Conservation (phyloP, 1,140 invertebrate genomes). For the Drosophila auraria region DNA sequence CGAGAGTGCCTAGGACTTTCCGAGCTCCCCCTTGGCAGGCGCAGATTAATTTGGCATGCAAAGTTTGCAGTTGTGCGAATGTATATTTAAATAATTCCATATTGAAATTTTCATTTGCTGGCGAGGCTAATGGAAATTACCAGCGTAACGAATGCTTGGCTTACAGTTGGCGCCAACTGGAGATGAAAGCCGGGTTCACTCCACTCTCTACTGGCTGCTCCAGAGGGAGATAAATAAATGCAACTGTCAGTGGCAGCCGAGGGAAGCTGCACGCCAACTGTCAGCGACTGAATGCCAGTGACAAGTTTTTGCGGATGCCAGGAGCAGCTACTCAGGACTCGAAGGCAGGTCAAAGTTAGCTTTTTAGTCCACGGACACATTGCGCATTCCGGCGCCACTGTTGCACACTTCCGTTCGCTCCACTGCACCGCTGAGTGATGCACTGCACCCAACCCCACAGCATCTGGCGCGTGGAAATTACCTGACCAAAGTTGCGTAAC, state of each 20-base stretch:
- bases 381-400: conserved; percentile 63
- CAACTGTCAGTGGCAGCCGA: conserved; percentile 63
- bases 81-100: conserved; percentile 23
- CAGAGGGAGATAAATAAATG: conserved; percentile 65
- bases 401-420: conserved; percentile 64
- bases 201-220: conserved; percentile 9
- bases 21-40: background rate
- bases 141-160: conserved; percentile 9
- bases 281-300: conserved; percentile 69
- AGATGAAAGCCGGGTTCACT: conserved; percentile 23
- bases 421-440: conserved; percentile 40
- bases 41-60: conserved; percentile 29
- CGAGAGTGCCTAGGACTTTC: conserved; percentile 1
- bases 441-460: background rate
- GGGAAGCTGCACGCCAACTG: conserved; percentile 69
- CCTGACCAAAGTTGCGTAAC: conserved; percentile 72
- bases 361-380: conserved; percentile 57
- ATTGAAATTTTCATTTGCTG: conserved; percentile 34
- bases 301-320: conserved; percentile 57
- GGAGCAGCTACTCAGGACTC: conserved; percentile 10
- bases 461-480: conserved; percentile 47
- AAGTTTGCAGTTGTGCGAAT: conserved; percentile 9
- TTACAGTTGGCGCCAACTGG: conserved; percentile 33
- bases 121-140: conserved; percentile 59
- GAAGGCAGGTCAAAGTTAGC: conserved; percentile 63